These are phyloP conservation scores for Eciton burchellii DNA, from an alignment of 1,140 invertebrate species.

Conservation along the genomic window DNA sequence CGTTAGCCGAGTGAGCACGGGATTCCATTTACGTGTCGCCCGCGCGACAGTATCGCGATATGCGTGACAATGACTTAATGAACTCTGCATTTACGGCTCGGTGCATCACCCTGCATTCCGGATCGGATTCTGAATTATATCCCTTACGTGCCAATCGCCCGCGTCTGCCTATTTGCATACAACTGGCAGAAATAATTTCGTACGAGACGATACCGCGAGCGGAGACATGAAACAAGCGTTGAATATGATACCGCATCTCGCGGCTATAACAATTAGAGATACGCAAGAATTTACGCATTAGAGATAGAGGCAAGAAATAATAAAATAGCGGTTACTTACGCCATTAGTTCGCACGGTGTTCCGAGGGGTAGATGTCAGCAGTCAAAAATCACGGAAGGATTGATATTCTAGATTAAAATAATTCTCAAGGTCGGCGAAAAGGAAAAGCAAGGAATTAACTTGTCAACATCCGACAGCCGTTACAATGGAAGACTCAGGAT, in stretches of 20 bases:
- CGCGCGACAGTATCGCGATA: slow-evolving; percentile 8
- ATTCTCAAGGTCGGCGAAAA: no score
- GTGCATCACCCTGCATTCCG: slow-evolving; percentile 69
- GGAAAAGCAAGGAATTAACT: no score
- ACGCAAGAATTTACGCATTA: no score
- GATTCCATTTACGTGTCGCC: slow-evolving; percentile 63
- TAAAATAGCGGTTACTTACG: background rate
- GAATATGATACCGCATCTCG: no score
- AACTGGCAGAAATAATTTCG: background rate
- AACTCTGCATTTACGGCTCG: slow-evolving; percentile 73
- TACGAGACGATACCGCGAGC: background rate
- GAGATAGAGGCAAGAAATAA: no score
- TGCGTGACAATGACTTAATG: slow-evolving; percentile 62
- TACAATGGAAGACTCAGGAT: no score
- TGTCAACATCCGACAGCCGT: no score
- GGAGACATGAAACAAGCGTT: background rate
- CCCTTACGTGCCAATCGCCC: background rate
- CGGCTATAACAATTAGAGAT: background rate
- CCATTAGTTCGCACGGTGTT: no score
- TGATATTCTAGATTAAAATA: no score
- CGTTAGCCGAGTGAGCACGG: slow-evolving; percentile 70
- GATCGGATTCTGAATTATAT: slow-evolving; percentile 6
- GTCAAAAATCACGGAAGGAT: no score
- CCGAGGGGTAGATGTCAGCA: no score
- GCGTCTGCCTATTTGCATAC: background rate